These are phyloP conservation scores for Hylaeus volcanicus DNA, from an alignment of 1,140 invertebrate genomes.

Conservation along the genomic window DNA sequence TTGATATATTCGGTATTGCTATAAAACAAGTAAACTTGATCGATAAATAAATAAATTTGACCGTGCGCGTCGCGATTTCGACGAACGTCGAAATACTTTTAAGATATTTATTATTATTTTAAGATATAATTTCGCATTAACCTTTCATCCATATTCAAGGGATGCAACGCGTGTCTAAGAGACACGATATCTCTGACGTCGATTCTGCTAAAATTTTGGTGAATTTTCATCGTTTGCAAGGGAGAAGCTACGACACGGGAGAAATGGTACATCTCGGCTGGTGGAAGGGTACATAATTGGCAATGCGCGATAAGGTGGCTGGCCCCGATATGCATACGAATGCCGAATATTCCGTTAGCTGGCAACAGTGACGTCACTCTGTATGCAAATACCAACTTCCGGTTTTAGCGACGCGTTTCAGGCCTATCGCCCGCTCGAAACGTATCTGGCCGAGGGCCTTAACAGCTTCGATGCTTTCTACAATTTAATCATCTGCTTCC, in stretches of 20 bases:
- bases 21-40: too few species aligned
- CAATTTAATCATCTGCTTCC: conserved; percentile 9
- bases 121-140: conserved; percentile 12
- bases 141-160: conserved; percentile 55
- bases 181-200: conserved; percentile 48
- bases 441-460: neutral
- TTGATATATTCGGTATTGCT: too few species aligned
- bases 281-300: conserved; percentile 62
- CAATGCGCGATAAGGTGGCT: conserved; percentile 67
- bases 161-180: conserved; percentile 39
- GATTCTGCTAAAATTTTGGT: conserved; percentile 38
- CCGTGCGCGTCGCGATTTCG: too few species aligned
- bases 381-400: conserved; percentile 66
- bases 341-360: conserved; percentile 61
- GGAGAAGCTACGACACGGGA: neutral
- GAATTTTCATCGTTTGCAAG: conserved; percentile 46
- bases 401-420: conserved; percentile 12
- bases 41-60: too few species aligned
- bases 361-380: conserved; percentile 43
- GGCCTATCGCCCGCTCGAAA: conserved; percentile 32
- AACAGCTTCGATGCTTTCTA: conserved; percentile 18
- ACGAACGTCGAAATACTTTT: conserved; percentile 27
- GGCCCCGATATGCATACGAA: conserved; percentile 69
- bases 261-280: conserved; percentile 3
- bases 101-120: conserved; percentile 39